These are phyloP conservation scores for Orussus abietinus DNA, from an alignment of 1,140 invertebrate genomes.

Conservation along the genomic window DNA sequence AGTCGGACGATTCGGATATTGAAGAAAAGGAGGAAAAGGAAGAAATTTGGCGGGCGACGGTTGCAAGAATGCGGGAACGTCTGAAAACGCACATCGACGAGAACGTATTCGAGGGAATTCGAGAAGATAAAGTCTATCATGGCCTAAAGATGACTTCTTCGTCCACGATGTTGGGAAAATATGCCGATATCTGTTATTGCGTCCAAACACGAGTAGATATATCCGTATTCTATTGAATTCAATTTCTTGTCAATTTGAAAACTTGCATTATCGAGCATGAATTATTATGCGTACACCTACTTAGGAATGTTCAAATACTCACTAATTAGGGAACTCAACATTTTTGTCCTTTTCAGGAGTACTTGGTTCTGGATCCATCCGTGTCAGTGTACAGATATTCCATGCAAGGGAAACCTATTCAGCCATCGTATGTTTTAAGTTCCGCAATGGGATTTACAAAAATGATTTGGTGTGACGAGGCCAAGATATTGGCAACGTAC, in stretches of 20 bases:
- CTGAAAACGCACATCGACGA: constrained; percentile 14
- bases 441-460: constrained; percentile 21
- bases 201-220: constrained; percentile 15
- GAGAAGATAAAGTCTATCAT: constrained; percentile 20
- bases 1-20: not conserved
- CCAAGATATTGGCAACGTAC: constrained; percentile 14
- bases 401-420: constrained; percentile 19
- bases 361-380: constrained; percentile 15
- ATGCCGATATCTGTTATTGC: constrained; percentile 20
- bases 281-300: not conserved
- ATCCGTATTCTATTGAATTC: not conserved
- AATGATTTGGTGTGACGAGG: constrained; percentile 17
- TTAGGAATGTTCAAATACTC: not conserved
- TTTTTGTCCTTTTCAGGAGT: constrained; percentile 13
- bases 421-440: constrained; percentile 15
- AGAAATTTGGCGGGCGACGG: constrained; percentile 9
- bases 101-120: constrained; percentile 16
- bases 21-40: constrained; percentile 9
- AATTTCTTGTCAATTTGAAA: not conserved
- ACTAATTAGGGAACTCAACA: not conserved
- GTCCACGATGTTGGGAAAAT: constrained; percentile 16
- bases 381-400: constrained; percentile 17
- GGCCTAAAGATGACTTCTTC: constrained; percentile 19
- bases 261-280: not conserved
- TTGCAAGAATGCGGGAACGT: constrained; percentile 19